Evolutionary conservation across 2,113 vertebrate genomes (phyloP), one percentile per base, ranked within the genome.

Genomic region (Zingel zingel): DNA sequence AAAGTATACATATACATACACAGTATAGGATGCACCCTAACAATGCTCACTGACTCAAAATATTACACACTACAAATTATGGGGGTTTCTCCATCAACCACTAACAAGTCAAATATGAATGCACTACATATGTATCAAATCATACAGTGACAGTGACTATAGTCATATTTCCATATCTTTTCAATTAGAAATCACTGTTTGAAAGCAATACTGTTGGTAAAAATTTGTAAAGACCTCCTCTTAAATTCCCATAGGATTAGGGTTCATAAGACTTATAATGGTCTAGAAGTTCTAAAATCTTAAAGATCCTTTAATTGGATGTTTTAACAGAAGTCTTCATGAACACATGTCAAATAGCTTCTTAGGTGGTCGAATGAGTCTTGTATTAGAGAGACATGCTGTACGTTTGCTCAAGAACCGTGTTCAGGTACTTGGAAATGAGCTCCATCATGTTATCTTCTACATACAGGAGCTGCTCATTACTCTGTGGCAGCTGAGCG

Each of bases 401-500:
- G 79, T 50, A 53, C 48, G 59, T 85, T 83, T 77, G 63, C 70
- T 75, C 47, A 59, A 77, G 71, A 43, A 64, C 68, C 66, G 68
- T 70, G 79, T 81, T 74, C 62, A 83, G 78, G 84, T 88, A 57
- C 33, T 11, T 68, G 77, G 65, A 87, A 88, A 91, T 71, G 73
- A 91, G 74, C 85, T 82, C 79, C 33, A 27, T 76, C 69, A 63
- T 86, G 73, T 87, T 90, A 86, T 90, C 83, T 68, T 74, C 50
- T 2, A 71, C 50, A 62, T 56, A 78, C 48, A 56, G 33, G 70
- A 83, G 83, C 61, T 56, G 51, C 78, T 90, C 86, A 87, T 92
- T 93, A 88, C 79, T 86, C 62, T 2, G 33, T 8, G 9, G 71
- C 81, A 79, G 80, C 80, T 78, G 80, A 92, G 89, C 74, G 64